phyloP scores from a whole-genome alignment of 2,888 invertebrate species.

The Lamellibrachia columna region DNA sequence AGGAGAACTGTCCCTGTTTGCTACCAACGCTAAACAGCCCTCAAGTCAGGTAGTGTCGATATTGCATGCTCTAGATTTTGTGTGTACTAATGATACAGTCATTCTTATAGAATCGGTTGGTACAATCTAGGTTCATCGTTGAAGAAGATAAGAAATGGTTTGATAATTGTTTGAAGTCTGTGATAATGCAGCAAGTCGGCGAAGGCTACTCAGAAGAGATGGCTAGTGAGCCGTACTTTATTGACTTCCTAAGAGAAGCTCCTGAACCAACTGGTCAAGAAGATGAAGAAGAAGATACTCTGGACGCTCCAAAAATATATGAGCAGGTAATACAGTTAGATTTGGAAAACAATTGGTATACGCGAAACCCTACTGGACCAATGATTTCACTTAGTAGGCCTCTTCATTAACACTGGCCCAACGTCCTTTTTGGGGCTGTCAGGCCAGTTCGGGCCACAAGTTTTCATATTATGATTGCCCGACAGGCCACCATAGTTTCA shows the following conservation, averaged over 20 bases:
- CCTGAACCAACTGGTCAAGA: slow-evolving; percentile 74
- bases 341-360: not conserved
- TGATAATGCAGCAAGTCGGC: slow-evolving; percentile 71
- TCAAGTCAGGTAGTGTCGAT: too few species aligned
- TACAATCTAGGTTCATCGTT: slow-evolving; percentile 71
- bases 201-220: slow-evolving; percentile 64
- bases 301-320: slow-evolving; percentile 69
- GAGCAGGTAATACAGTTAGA: not conserved
- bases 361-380: too few species aligned
- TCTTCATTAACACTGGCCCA: too few species aligned
- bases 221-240: slow-evolving; percentile 68
- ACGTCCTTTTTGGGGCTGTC: too few species aligned
- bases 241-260: slow-evolving; percentile 84
- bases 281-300: slow-evolving; percentile 69
- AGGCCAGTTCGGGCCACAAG: too few species aligned
- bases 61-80: too few species aligned
- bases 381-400: too few species aligned
- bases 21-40: too few species aligned
- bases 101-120: not conserved
- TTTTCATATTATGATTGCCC: too few species aligned
- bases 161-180: slow-evolving; percentile 72
- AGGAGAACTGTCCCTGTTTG: too few species aligned
- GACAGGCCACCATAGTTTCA: too few species aligned
- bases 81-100: not conserved
- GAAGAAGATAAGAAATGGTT: slow-evolving; percentile 79